A percentile compares a stretch with the other conserved stretches of the same genome.
Evolutionary conservation across 2,113 vertebrate species (phyloP).

Genomic region (Entelurus aequoreus): DNA sequence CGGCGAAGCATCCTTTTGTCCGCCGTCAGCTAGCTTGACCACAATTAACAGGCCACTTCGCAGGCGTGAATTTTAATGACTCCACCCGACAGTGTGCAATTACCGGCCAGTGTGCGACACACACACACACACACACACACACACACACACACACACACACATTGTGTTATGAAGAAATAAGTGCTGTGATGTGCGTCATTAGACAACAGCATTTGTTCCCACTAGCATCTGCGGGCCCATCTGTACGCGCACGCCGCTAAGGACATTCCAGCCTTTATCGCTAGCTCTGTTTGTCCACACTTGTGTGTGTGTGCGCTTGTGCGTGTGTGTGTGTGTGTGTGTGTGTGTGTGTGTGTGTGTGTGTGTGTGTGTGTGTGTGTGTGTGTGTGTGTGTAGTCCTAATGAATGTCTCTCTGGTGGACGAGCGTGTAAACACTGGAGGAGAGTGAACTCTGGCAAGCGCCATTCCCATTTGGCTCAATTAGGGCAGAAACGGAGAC

Average conservation of each 20-base stretch:
- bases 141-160: constrained; percentile 11
- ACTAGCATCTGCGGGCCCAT: constrained; percentile 48
- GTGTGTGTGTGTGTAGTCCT: constrained; percentile 55
- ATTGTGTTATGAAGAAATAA: constrained; percentile 36
- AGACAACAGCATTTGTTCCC: constrained; percentile 49
- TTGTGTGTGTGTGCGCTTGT: too few relatives aligned
- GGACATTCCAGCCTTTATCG: constrained; percentile 50
- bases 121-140: constrained; percentile 18
- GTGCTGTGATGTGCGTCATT: constrained; percentile 42
- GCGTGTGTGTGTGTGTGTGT: too few relatives aligned
- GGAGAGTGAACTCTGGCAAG: constrained; percentile 72
- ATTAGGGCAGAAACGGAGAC: constrained; percentile 74
- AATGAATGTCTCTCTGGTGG: constrained; percentile 66
- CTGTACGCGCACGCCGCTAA: constrained; percentile 42
- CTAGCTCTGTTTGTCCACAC: constrained; percentile 2
- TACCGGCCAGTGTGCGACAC: constrained; percentile 26
- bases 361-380: constrained; percentile 34
- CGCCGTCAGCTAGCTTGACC: too few relatives aligned
- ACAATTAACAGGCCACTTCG: constrained; percentile 11
- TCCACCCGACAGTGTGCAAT: constrained; percentile 31
- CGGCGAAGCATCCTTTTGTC: too few relatives aligned
- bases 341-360: too few relatives aligned
- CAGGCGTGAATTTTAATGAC: constrained; percentile 30
- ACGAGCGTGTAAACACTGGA: constrained; percentile 70
- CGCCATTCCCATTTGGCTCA: constrained; percentile 78